phyloP scores from a whole-genome alignment of 2,113 vertebrate genomes.

The Harpagus bidentatus region DNA sequence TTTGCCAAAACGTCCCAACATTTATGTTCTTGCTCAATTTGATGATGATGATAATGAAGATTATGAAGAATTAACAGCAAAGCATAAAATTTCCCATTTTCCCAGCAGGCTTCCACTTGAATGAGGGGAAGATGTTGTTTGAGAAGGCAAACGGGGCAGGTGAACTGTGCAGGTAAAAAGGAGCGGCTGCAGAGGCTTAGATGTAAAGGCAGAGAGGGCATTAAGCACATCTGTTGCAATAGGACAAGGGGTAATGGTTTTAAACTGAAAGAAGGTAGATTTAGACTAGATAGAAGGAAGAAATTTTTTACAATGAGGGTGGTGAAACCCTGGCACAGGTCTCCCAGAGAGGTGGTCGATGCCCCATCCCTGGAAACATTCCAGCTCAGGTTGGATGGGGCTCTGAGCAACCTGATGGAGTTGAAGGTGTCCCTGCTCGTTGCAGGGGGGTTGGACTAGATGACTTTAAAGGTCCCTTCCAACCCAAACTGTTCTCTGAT shows the following conservation, averaged over 20 bases:
- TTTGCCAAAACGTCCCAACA: not conserved
- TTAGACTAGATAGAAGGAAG: not conserved
- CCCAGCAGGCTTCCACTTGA: not conserved
- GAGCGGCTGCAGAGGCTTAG: not conserved
- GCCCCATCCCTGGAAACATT: not conserved
- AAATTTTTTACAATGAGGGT: not conserved
- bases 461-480: not conserved
- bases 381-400: accelerated
- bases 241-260: not conserved
- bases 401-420: not conserved
- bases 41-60: not conserved
- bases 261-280: not conserved
- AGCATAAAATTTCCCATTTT: not conserved
- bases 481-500: accelerated
- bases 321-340: accelerated
- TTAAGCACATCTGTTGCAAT: not conserved
- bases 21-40: not conserved
- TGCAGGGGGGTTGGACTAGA: too few relatives aligned
- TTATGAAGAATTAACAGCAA: not conserved
- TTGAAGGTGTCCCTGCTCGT: not conserved
- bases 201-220: not conserved
- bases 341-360: not conserved
- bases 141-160: not conserved
- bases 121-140: not conserved
- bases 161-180: not conserved